A percentile compares a stretch with the other conserved stretches of the same genome.
These are phyloP conservation scores for Poecilia wingei DNA, from an alignment of 2,797 vertebrate species.

Conservation along the genomic window DNA sequence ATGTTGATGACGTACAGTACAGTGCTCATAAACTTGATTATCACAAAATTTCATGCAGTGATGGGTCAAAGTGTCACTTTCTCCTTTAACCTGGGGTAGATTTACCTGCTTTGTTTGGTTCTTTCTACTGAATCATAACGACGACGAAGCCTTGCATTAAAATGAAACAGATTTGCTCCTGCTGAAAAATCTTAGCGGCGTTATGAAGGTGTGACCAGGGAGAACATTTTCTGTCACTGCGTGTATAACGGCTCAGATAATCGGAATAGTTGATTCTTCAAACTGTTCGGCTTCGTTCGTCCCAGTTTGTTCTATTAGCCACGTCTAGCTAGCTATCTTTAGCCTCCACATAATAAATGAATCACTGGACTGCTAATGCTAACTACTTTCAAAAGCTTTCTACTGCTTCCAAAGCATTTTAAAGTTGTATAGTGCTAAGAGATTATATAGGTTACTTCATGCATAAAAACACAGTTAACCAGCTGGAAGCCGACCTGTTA, in stretches of 20 bases:
- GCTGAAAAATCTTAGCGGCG: conserved; percentile 10
- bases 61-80: not conserved
- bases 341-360: conserved; percentile 33
- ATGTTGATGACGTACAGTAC: conserved; percentile 4
- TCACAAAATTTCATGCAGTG: not conserved
- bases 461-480: not conserved
- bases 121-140: not conserved
- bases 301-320: conserved; percentile 23
- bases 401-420: not conserved
- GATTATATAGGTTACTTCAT: not conserved
- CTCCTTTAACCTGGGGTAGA: fast-evolving
- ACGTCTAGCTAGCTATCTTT: conserved; percentile 39
- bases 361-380: conserved; percentile 42
- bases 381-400: conserved; percentile 14
- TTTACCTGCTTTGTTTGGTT: not conserved
- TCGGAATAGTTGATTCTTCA: conserved; percentile 43
- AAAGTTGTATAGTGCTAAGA: not conserved
- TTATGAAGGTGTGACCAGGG: conserved; percentile 5
- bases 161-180: not conserved
- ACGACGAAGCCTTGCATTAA: not conserved
- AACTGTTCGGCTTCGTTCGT: conserved; percentile 20
- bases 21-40: not conserved
- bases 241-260: conserved; percentile 17
- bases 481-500: not conserved
- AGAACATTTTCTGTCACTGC: not conserved